phyloP scores from a whole-genome alignment of 2,113 vertebrate species.

The Odobenus rosmarus region DNA sequence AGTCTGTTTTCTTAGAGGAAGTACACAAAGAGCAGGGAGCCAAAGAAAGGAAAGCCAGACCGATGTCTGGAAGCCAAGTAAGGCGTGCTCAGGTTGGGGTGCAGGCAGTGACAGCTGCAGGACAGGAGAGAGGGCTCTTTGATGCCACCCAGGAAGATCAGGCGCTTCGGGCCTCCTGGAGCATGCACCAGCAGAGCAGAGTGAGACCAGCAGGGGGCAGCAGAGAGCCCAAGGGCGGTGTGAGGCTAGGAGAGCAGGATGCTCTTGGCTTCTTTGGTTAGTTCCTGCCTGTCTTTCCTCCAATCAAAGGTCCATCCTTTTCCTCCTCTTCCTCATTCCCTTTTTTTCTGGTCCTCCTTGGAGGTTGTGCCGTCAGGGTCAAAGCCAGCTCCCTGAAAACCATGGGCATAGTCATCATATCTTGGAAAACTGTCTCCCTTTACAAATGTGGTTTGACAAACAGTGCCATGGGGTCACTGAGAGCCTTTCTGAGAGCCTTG shows the following conservation, averaged over 20 bases:
- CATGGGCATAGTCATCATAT: rapidly evolving
- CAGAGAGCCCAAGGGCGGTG: neutral
- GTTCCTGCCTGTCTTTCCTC: neutral
- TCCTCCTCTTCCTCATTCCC: neutral
- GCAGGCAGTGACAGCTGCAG: neutral
- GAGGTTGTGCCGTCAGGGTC: neutral
- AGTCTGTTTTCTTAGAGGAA: neutral
- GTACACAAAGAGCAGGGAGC: neutral
- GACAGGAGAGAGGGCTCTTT: too few relatives aligned
- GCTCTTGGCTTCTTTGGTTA: neutral
- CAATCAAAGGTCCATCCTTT: neutral
- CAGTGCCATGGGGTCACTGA: neutral
- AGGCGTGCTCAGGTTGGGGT: rapidly evolving
- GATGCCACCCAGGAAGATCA: too few relatives aligned
- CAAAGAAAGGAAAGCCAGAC: neutral
- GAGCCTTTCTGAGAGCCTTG: neutral
- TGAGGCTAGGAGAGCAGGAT: rapidly evolving
- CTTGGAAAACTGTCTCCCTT: neutral
- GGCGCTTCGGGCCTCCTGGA: neutral
- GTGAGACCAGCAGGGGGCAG: neutral
- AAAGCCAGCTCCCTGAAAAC: neutral
- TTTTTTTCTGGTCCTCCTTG: neutral
- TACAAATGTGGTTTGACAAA: neutral
- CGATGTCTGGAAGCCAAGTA: neutral
- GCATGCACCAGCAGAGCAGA: rapidly evolving